These are phyloP conservation scores for Acanthochromis polyacanthus DNA, from an alignment of 2,113 vertebrate species.

Conservation along the genomic window DNA sequence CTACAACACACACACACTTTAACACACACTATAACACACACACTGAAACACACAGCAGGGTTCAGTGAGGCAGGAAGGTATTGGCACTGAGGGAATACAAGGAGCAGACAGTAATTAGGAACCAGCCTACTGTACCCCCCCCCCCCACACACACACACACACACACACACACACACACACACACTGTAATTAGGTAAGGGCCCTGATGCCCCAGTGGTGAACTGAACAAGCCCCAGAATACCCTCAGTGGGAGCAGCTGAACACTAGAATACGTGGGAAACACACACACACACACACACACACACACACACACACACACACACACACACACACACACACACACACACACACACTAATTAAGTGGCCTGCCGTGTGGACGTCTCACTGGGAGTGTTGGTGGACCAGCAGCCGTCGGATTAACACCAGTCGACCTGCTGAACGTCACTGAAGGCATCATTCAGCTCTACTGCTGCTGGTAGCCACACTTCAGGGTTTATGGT, in stretches of 20 bases:
- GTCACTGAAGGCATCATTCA: neutral
- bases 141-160: conserved; percentile 39
- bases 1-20: conserved; percentile 35
- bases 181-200: conserved; percentile 74
- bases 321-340: conserved; percentile 48
- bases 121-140: conserved; percentile 93
- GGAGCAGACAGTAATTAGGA: conserved; percentile 99
- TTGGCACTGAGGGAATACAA: conserved; percentile 94
- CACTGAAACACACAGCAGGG: conserved; percentile 25
- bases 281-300: conserved; percentile 14
- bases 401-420: conserved; percentile 65
- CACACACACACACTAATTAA: conserved; percentile 67
- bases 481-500: too few relatives aligned
- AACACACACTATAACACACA: neutral
- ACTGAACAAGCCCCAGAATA: conserved; percentile 76
- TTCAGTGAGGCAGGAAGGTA: conserved; percentile 93
- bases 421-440: conserved; percentile 45
- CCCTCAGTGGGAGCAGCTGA: conserved; percentile 62
- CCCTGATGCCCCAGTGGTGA: conserved; percentile 66
- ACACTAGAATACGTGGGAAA: conserved; percentile 56
- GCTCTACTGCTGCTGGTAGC: too few relatives aligned
- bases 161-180: conserved; percentile 49
- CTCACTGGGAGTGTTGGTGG: conserved; percentile 63
- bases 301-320: conserved; percentile 35
- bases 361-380: conserved; percentile 61